Evolutionary conservation across 2,113 vertebrate species (phyloP).

Genomic region (Polypterus senegalus): DNA sequence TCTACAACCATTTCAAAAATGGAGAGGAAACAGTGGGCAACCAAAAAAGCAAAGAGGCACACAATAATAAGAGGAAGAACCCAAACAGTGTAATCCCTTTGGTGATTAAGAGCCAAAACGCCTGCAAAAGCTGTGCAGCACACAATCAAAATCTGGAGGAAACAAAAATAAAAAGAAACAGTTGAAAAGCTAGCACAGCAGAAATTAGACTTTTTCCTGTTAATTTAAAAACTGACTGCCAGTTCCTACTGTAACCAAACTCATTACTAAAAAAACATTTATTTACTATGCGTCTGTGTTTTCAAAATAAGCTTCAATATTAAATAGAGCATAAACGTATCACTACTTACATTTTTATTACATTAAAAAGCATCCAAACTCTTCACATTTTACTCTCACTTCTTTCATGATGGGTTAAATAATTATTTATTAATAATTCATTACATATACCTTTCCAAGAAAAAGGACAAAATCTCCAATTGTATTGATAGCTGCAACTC

Average conservation of each 20-base stretch:
- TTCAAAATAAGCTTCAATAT: conserved; percentile 4
- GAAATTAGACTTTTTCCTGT: background rate
- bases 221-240: background rate
- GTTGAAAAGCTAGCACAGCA: background rate
- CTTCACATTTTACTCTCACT: too few relatives aligned
- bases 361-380: background rate
- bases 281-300: conserved; percentile 3
- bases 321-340: background rate
- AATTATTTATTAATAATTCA: too few relatives aligned
- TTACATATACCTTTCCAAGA: conserved; percentile 78
- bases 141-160: conserved; percentile 74
- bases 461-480: conserved; percentile 94
- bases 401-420: too few relatives aligned
- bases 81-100: conserved; percentile 86
- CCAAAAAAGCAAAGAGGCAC: conserved; percentile 92
- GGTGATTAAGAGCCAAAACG: conserved; percentile 87
- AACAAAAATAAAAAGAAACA: background rate
- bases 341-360: conserved; percentile 3
- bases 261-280: background rate
- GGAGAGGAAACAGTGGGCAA: conserved; percentile 96
- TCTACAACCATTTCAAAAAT: conserved; percentile 96
- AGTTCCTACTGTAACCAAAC: too few relatives aligned
- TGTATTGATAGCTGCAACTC: conserved; percentile 92
- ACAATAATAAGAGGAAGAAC: conserved; percentile 86
- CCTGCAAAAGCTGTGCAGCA: conserved; percentile 80